Conservation (phyloP, 2,113 vertebrate species). For the Nothocercus nigrocapillus region DNA sequence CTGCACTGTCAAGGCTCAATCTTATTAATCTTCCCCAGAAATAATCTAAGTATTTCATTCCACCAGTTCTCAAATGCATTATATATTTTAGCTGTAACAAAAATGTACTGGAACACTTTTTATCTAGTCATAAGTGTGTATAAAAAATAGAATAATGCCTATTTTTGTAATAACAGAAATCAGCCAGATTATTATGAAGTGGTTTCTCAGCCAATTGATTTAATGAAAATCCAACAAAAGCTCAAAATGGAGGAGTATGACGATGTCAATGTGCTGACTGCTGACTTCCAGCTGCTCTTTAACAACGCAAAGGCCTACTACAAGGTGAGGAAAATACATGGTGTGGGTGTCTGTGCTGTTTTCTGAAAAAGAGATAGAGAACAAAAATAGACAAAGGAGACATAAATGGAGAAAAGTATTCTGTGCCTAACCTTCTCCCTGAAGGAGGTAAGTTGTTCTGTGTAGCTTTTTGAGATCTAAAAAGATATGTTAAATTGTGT, state of each 20-base stretch:
- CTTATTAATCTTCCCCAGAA: neutral
- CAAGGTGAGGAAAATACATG: conserved; percentile 82
- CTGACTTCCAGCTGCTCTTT: conserved; percentile 95
- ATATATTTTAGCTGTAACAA: neutral
- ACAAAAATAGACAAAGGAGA: neutral
- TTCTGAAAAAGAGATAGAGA: neutral
- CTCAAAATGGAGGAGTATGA: conserved; percentile 99
- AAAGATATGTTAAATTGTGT: neutral
- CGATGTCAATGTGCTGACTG: conserved; percentile 93
- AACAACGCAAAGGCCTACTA: conserved; percentile 97
- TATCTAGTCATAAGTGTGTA: neutral
- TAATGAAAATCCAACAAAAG: conserved; percentile 99
- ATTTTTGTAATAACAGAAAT: conserved; percentile 83
- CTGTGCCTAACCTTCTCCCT: neutral
- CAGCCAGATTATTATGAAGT: conserved; percentile 98
- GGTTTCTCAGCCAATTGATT: conserved; percentile 97
- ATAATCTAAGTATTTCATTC: neutral
- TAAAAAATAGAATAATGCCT: conserved; percentile 13
- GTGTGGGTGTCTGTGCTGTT: neutral
- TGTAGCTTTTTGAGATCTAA: neutral
- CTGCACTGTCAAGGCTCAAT: neutral
- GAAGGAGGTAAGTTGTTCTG: neutral
- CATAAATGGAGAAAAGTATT: neutral
- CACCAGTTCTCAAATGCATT: neutral
- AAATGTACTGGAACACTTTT: neutral